Evolutionary conservation across 2,113 vertebrate species (phyloP), one percentile per base, ranked within the genome.

Genomic region (Melospiza melodia): DNA sequence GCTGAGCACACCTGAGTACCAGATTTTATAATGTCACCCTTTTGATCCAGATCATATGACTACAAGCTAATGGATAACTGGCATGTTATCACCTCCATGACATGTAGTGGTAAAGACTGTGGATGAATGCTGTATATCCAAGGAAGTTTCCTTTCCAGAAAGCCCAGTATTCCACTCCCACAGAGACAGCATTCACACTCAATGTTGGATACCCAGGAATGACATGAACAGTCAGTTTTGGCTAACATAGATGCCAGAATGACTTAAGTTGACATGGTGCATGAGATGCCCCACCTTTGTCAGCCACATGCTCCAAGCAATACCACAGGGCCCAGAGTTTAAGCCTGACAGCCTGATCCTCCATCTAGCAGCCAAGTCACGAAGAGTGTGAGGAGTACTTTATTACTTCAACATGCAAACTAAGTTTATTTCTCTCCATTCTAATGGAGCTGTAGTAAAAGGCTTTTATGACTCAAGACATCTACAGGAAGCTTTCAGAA

Each of bases 211-310:
- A 44, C 69, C 41, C 28, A 62, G 6, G 77, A 67, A 46, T 37
- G 51, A 57, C 33, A 46, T 8, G 12, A 67, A 43, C 33, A 66
- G 21, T 54, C 46, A 52, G 14, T n/a, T 85, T 37, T 44, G 13
- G 65, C n/a, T 9, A 2, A 58, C 43, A 41, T 41, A 6, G 25
- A 51, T 54, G 37, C 19, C 89, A 54, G 74, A 88, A 33, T 35
- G 1, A 49, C 5, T 14, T 8, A 68, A 39, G 5, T 0, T 54
- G 24, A 69, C 17, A 23, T 0, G 5, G 22, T n/a, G 6, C 59
- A 51, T 8, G 6, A 69, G 2, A 35, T 10, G 8, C 12, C 37
- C 25, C 20, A 54, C 20, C 33, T 74, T 9, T 55, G 33, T 51
- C 79, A 92, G 57, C 37, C 62, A 65, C 48, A n/a, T 44, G 33